Evolutionary conservation across 1,140 invertebrate species (phyloP), one percentile per base, ranked within the genome.

Genomic region (Wiebesia pumilae): DNA sequence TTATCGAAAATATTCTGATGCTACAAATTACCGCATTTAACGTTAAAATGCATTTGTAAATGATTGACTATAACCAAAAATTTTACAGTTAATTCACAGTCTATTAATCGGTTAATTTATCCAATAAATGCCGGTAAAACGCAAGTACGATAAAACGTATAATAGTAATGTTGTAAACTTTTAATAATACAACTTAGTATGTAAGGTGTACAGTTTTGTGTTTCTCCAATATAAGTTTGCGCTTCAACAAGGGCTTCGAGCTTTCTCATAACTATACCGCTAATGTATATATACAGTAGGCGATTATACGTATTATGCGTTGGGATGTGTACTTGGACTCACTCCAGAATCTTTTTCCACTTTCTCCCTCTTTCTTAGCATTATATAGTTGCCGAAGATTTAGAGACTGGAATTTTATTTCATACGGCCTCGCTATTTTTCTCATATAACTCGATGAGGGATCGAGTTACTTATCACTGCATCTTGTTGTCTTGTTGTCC

Each of bases 271-370:
- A 67, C 35, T 14, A 69, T 69, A 69, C 1, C 24, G 3, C 27
- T 65, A 6, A 33, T 35, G 16, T 35, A 67, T 30, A 67, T 19
- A 69, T 35, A 35, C 30, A 35, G 0, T 3, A 82, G 81, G 6
- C 38, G 81, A 82, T 82, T 82, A 71, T 82, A 71, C 81, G 65
- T 69, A 71, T 69, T 71, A 81, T 67, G 58, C 58, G 79, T 24
- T 30, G 54, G 21, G 35, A 82, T 71, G 62, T 82, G 40, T 3
- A 69, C 43, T 82, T 82, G 81, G 81, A 65, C 3, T 12, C 10
- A 19, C 30, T 82, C 65, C 81, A 82, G 30, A 27, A 82, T 82
- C 71, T 69, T 47, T 2, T 21, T 51, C 1, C 16, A 19, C 67
- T 81, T 81, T n/a, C 4, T 16, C 54, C 24, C 3, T 40, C 30